Conservation (phyloP, 2,797 vertebrate genomes). For the Fringilla coelebs region DNA sequence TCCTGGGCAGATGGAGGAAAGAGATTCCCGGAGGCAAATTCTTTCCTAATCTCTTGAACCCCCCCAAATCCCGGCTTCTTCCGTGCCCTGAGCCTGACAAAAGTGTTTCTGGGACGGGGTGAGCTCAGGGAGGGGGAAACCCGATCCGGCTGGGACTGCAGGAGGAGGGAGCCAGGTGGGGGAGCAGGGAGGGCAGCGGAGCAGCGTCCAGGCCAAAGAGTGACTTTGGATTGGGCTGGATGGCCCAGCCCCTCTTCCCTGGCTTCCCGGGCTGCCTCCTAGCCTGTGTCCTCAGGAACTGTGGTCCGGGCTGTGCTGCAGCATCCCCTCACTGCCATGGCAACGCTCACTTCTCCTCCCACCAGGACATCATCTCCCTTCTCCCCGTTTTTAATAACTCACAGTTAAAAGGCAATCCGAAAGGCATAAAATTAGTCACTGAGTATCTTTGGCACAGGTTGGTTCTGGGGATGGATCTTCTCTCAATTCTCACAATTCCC, state of each 20-base stretch:
- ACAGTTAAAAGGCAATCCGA: neutral
- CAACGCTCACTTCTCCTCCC: neutral
- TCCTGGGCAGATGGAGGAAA: neutral
- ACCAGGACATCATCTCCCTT: neutral
- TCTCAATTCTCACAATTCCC: neutral
- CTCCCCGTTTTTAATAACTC: neutral
- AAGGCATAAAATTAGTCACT: neutral
- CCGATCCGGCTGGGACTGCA: neutral
- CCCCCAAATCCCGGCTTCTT: neutral
- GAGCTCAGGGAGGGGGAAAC: neutral
- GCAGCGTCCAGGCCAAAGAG: neutral
- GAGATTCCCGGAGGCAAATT: neutral
- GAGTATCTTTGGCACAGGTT: neutral
- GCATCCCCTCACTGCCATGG: neutral
- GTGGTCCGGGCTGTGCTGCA: neutral
- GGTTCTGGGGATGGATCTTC: neutral
- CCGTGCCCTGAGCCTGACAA: neutral
- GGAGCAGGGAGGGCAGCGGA: neutral
- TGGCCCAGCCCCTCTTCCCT: neutral
- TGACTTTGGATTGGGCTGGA: neutral
- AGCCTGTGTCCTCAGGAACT: fast-evolving
- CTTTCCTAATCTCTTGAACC: neutral
- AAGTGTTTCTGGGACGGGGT: neutral
- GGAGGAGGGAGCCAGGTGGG: neutral
- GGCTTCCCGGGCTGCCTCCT: neutral